phyloP scores from a whole-genome alignment of 2,888 invertebrate genomes.

The Steromphala cineraria region DNA sequence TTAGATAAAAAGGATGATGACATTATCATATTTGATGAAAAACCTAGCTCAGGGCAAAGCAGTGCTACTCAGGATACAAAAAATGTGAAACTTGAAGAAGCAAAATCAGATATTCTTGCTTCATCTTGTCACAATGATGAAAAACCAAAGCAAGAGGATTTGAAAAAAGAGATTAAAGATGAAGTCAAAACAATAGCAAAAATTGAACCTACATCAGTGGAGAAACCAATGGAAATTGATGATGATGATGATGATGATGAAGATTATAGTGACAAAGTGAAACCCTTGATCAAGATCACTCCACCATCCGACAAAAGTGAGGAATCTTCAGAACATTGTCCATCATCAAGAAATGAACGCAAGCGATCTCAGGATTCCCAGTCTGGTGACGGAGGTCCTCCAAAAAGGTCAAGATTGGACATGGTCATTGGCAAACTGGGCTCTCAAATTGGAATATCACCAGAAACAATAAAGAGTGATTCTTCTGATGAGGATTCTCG shows the following conservation, averaged over 20 bases:
- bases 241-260: constrained; percentile 21
- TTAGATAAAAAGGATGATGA: constrained; percentile 1
- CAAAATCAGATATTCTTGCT: not conserved
- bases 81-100: not conserved
- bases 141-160: not conserved
- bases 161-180: not conserved
- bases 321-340: not conserved
- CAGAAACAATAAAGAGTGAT: constrained; percentile 41
- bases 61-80: not conserved
- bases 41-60: not conserved
- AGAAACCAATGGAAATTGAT: constrained; percentile 2
- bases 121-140: too few relatives aligned
- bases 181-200: not conserved
- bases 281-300: not conserved
- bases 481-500: constrained; percentile 40
- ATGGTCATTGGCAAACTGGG: constrained; percentile 54
- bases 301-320: constrained; percentile 4
- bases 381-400: constrained; percentile 47
- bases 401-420: constrained; percentile 53
- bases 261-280: not conserved
- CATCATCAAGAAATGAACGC: constrained; percentile 23
- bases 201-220: not conserved
- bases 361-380: constrained; percentile 6
- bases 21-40: not conserved
- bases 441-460: constrained; percentile 44